Evolutionary conservation across 2,797 vertebrate species (phyloP).

Genomic region (Alfaro cultratus): DNA sequence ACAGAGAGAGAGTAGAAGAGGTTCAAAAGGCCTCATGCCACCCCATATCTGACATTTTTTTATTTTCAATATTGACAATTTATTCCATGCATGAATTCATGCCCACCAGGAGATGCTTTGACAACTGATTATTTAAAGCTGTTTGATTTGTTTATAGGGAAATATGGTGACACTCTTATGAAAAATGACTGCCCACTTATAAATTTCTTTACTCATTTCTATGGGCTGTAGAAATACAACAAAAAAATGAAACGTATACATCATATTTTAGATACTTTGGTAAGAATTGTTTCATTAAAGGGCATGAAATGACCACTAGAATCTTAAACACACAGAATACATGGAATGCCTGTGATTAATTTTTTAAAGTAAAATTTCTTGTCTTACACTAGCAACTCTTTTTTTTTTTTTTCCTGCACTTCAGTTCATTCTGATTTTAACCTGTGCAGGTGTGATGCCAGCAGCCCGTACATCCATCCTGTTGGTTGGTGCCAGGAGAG

Average conservation of each 20-base stretch:
- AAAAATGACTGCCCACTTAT: neutral
- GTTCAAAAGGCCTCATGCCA: neutral
- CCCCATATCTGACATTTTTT: too few species aligned
- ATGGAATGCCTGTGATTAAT: neutral
- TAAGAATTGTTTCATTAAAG: neutral
- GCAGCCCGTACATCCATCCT: conserved; percentile 97
- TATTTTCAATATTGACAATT: neutral
- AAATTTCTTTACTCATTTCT: neutral
- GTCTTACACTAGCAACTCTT: neutral
- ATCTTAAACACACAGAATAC: neutral
- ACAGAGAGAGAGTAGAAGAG: neutral
- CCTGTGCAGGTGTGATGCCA: conserved; percentile 91
- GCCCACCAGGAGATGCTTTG: neutral
- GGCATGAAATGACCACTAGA: neutral
- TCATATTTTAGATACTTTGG: neutral
- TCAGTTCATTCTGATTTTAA: conserved; percentile 36
- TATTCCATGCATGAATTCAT: too few species aligned
- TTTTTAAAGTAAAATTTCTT: neutral
- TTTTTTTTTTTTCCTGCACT: neutral
- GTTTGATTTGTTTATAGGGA: neutral
- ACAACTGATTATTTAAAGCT: neutral
- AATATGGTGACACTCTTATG: neutral
- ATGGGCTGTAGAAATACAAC: too few species aligned
- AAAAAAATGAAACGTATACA: neutral
- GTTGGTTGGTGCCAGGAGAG: conserved; percentile 98